A percentile compares a stretch with the other conserved stretches of the same genome.
Conservation (phyloP, 2,888 invertebrate species). For the Hanleya hanleyi region DNA sequence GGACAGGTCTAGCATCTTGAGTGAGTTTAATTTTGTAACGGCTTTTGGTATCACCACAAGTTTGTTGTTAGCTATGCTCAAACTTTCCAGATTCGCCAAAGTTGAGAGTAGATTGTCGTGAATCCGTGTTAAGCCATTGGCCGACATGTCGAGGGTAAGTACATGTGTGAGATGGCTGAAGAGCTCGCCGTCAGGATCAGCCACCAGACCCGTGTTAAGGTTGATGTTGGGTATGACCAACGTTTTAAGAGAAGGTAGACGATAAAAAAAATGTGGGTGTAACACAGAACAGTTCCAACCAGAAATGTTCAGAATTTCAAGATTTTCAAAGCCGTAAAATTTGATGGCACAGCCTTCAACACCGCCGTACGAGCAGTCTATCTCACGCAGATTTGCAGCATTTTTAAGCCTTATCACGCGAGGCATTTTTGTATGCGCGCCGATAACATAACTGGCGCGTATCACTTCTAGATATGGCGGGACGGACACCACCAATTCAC, state of each 20-base stretch:
- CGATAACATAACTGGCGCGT: no score
- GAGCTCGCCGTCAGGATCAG: not conserved
- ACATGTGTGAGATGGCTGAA: not conserved
- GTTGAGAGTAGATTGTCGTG: not conserved
- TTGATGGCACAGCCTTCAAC: not conserved
- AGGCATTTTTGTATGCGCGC: not conserved
- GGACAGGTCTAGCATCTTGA: not conserved
- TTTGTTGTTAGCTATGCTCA: not conserved
- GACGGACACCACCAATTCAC: no score
- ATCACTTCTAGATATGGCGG: no score
- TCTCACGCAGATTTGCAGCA: not conserved
- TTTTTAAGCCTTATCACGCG: not conserved
- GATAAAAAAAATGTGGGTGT: not conserved
- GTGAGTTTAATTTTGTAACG: not conserved
- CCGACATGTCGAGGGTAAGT: no score
- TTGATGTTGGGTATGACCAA: not conserved
- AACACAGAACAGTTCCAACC: not conserved
- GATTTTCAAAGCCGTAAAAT: not conserved
- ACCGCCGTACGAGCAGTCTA: not conserved
- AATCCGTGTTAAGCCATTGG: not conserved
- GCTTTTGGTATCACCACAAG: not conserved
- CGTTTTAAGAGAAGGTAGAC: not conserved
- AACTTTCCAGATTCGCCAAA: not conserved
- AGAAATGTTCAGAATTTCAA: not conserved
- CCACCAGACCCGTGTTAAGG: not conserved